Evolutionary conservation across 2,888 invertebrate genomes (phyloP).

Genomic region (Malthinus flaveolus): DNA sequence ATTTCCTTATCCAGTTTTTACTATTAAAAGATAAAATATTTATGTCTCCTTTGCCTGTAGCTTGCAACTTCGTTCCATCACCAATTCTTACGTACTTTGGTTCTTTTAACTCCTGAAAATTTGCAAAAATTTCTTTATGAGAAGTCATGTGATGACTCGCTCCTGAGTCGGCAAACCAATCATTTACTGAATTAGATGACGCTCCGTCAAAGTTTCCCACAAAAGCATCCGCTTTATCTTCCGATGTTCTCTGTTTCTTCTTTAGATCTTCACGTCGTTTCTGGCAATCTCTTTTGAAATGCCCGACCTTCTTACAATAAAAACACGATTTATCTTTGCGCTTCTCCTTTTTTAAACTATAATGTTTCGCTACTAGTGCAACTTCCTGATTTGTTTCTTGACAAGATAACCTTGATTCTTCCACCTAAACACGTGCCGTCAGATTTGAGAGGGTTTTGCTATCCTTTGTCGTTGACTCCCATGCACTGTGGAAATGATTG

Average conservation of each 20-base stretch:
- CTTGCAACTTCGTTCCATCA: not conserved
- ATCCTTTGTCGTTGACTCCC: too few species aligned
- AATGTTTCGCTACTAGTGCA: too few species aligned
- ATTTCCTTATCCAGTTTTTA: not conserved
- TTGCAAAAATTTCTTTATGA: not conserved
- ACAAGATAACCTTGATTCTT: too few species aligned
- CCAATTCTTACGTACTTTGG: not conserved
- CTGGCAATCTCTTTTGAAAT: not conserved
- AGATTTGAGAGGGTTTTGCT: too few species aligned
- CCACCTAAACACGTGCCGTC: too few species aligned
- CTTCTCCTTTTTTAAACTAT: too few species aligned
- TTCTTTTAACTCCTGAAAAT: not conserved
- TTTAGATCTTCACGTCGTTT: too few species aligned
- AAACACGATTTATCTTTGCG: too few species aligned
- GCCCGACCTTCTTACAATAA: not conserved
- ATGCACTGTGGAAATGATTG: too few species aligned
- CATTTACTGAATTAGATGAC: not conserved
- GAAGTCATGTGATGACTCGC: not conserved
- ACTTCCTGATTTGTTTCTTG: too few species aligned
- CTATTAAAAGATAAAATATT: not conserved
- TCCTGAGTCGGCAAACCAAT: not conserved
- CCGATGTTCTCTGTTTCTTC: not conserved
- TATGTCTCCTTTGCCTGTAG: not conserved
- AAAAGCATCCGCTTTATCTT: not conserved
- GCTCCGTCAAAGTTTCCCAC: not conserved